Evolutionary conservation across 2,888 invertebrate genomes (phyloP), one percentile per base, ranked within the genome.

Genomic region (Spatulosminthurus flaviceps): DNA sequence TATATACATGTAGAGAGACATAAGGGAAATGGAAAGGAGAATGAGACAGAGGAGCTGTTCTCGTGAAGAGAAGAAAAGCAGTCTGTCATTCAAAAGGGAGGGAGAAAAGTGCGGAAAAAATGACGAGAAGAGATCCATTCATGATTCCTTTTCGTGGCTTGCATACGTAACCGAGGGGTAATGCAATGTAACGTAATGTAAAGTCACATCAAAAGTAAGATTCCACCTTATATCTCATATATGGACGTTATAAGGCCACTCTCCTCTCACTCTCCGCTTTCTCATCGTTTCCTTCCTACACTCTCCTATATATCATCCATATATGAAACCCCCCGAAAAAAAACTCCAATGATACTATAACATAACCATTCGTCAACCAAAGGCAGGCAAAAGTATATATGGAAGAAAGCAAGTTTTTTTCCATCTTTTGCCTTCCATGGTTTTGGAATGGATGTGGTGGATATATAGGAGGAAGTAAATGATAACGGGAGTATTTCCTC

Each of bases 111-210:
- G 73, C 80, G 43, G 75, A 78, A 78, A 81, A 77, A 79, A 81
- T 74, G 79, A 73, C 71, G 74, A 77, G 79, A 71, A 72, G 61
- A 42, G 72, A 78, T 76, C 77, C 80, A 80, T 81, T 80, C 74
- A 80, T 79, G 69, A 75, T 67, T 76, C 75, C 71, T 71, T 61
- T 71, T 75, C 80, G 78, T 82, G 82, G 75, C 60, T 79, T 72
- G 82, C 79, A 80, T 82, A 82, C 80, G 77, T 71, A 80, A 80
- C 21, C 70, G 70, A 70, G 74, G 75, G 75, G 75, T 75, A 75
- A 67, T 67, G 67, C 67, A 67, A 67, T 26, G 67, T 67, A 67
- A 75, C 64, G 75, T 75, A 75, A 75, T 64, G 75, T 75, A 75
- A 24, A 75, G 75, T 75, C 26, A 64, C 75, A 75, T 75, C 75